Evolutionary conservation across 2,797 vertebrate species (phyloP), one percentile per base, ranked within the genome.

Genomic region (Pangasius krempfi): DNA sequence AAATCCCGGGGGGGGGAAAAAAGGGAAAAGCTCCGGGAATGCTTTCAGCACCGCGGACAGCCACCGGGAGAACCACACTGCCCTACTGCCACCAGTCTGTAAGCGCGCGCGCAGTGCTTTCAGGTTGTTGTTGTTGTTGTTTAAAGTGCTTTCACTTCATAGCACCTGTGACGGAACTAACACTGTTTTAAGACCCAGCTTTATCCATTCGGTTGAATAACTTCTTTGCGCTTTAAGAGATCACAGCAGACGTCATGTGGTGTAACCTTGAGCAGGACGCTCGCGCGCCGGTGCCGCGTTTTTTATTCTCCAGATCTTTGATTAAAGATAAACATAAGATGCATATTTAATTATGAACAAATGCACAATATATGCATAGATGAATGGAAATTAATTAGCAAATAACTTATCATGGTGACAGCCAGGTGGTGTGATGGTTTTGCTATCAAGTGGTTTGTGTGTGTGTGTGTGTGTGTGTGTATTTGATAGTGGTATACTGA

Each of bases 1-100:
- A 50, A 85, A 50, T 44, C 85, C 16, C 33, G 47, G 78, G 5
- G 8, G 4, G 37, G 14, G 0, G 1, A 33, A 25, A 1, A 25
- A 44, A 22, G 54, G 60, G 18, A 66, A 20, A n/a, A 62, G 70
- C 82, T 56, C 62, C 68, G 68, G 90, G 66, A 66, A 91, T 90
- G 89, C 87, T 84, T 94, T 96, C 96, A 96, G 96, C 93, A 96
- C 96, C 95, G 93, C 92, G 96, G 96, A 96, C 95, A 96, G 96
- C 91, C 88, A 84, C 93, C 87, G 80, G 89, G 60, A 75, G 87
- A 58, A 84, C 86, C 44, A 84, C 80, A 88, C 89, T 91, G 84
- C 92, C 89, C 86, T 89, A 84, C 89, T 92, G 87, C 2, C 90
- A 91, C 90, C 86, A 91, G 87, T 92, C 90, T 90, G 92, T 92